Evolutionary conservation across 1,140 invertebrate genomes (phyloP), one percentile per base, ranked within the genome.

Genomic region (Drosophila triauraria): DNA sequence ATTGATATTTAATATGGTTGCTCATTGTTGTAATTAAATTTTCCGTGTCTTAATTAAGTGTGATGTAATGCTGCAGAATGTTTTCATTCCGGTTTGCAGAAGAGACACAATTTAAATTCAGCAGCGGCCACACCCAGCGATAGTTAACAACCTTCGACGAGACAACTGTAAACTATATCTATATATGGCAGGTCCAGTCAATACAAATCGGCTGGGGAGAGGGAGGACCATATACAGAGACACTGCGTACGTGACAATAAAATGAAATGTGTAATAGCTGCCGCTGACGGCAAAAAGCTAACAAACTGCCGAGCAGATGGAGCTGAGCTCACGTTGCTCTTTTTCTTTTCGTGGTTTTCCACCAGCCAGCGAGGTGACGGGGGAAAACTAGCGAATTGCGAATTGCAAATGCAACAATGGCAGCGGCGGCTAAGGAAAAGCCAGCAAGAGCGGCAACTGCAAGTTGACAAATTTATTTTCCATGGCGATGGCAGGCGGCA

Each of bases 391-490:
- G 67, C 60, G 71, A 79, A 79, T 69, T 58, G 79, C 48, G 68
- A 85, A 85, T 86, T 17, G 50, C 50, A 32, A 35, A 54, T 54
- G 51, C 32, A 54, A 54, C 32, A 35, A 54, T 15, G 51, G 51
- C 35, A 56, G 23, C 23, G 53, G 70, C 23, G 53, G 70, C 80
- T 83, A 76, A 75, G 69, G 13, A 15, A 42, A n/a, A n/a, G 40
- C 53, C 35, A 38, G 35, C 35, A 54, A 54, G 51, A 38, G 30
- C 51, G 32, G 79, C 62, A 78, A 82, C 74, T 82, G 75, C 82
- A 86, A 83, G 78, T 75, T 87, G 84, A 88, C 84, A 90, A 88
- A 90, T 88, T 90, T 90, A 88, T 87, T 88, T 88, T 82, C 65
- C 75, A 54, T 63, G 43, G 71, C 70, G 46, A 35, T 75, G 70